phyloP scores from a whole-genome alignment of 2,888 invertebrate species.

The Alviniconcha strummeri region DNA sequence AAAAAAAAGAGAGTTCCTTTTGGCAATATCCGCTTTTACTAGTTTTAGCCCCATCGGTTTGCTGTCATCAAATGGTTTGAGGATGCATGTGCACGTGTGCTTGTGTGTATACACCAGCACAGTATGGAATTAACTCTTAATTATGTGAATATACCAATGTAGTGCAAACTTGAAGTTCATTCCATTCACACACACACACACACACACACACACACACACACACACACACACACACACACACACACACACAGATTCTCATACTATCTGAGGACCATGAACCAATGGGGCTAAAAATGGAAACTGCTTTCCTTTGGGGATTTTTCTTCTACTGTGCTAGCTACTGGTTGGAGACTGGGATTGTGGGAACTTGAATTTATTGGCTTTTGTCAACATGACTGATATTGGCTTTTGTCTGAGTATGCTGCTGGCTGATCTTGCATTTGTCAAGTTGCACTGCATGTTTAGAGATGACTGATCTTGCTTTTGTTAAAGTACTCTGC shows the following conservation, averaged over 20 bases:
- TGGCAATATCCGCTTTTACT: too few species aligned
- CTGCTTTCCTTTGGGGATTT: not conserved
- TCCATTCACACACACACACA: not conserved
- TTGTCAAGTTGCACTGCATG: too few species aligned
- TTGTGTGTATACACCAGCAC: not conserved
- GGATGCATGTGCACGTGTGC: not conserved
- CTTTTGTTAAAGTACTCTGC: not conserved
- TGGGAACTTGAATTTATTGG: too few species aligned
- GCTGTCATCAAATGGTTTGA: too few species aligned
- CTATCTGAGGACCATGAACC: not conserved
- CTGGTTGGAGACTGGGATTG: too few species aligned
- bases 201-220: slow-evolving; percentile 15
- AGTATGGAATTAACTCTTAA: not conserved
- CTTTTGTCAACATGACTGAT: not conserved
- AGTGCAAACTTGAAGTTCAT: not conserved
- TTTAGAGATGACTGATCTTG: not conserved
- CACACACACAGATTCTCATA: not conserved
- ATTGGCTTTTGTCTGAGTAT: not conserved
- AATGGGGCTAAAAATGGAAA: not conserved
- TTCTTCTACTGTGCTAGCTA: too few species aligned
- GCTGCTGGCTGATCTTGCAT: not conserved
- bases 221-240: not conserved
- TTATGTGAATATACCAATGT: not conserved
- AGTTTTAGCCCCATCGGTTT: too few species aligned
- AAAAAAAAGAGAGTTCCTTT: too few species aligned